phyloP scores from a whole-genome alignment of 2,888 invertebrate species.

The Macropis europaea region DNA sequence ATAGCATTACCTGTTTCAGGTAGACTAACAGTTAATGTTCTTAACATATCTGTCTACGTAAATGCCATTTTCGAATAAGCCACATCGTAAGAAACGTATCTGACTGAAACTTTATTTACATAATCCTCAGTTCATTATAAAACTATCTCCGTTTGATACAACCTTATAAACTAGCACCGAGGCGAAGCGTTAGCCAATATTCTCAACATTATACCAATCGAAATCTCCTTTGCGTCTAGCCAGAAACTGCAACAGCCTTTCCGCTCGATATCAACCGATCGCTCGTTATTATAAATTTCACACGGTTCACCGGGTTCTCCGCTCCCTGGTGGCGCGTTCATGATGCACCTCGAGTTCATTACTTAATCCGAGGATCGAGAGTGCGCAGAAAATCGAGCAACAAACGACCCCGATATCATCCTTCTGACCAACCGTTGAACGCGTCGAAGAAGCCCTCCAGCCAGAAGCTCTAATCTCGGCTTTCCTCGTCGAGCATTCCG shows the following conservation, averaged over 20 bases:
- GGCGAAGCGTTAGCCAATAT: too few species aligned
- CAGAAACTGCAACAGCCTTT: constrained; percentile 29
- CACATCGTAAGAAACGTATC: too few species aligned
- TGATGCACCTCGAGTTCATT: constrained; percentile 2
- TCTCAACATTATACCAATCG: too few species aligned
- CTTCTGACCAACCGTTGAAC: constrained; percentile 18
- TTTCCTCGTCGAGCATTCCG: constrained; percentile 28
- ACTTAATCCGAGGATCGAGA: constrained; percentile 22
- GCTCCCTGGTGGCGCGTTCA: background rate
- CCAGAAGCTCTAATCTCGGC: background rate
- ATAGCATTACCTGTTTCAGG: too few species aligned
- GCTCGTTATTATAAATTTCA: constrained; percentile 16
- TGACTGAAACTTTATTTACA: too few species aligned
- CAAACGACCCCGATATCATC: background rate
- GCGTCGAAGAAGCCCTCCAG: constrained; percentile 1
- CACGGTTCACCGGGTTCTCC: background rate
- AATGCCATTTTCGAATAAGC: too few species aligned
- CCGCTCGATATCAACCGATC: constrained; percentile 24
- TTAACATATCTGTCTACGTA: too few species aligned
- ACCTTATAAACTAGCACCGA: too few species aligned
- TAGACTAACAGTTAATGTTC: too few species aligned
- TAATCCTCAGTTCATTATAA: too few species aligned
- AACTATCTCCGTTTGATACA: too few species aligned
- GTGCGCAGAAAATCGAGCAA: constrained; percentile 12
- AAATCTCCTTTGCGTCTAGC: constrained; percentile 7